Percentiles rank a stretch among this genome's conserved stretches.
These are phyloP conservation scores for Boloria euphrosyne DNA, from an alignment of 2,888 invertebrate species.

Conservation along the genomic window DNA sequence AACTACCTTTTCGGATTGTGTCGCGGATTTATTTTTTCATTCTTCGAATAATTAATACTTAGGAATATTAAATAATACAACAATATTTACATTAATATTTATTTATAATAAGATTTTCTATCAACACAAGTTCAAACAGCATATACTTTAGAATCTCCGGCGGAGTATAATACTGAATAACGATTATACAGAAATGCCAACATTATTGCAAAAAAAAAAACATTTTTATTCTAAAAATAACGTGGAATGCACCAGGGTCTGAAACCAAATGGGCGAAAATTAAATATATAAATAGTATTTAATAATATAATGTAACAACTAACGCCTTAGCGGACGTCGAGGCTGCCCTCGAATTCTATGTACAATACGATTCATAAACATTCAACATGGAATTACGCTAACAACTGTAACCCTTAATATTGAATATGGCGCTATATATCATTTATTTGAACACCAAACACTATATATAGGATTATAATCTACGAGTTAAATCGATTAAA, in stretches of 20 bases:
- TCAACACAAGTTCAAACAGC: conserved; percentile 69
- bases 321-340: conserved; percentile 31
- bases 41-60: too few species aligned
- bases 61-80: conserved; percentile 47
- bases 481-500: not conserved
- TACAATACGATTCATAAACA: conserved; percentile 32
- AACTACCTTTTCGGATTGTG: too few species aligned
- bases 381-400: conserved; percentile 22
- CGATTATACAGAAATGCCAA: conserved; percentile 48
- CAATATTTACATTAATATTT: conserved; percentile 60
- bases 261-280: conserved; percentile 56
- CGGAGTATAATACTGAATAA: conserved; percentile 37
- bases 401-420: conserved; percentile 32
- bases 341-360: conserved; percentile 32
- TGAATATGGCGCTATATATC: not conserved
- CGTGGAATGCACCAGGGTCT: conserved; percentile 76
- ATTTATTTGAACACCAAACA: not conserved
- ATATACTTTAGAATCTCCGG: conserved; percentile 42
- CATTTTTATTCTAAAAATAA: conserved; percentile 57
- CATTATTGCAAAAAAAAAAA: conserved; percentile 41
- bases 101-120: conserved; percentile 70
- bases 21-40: too few species aligned
- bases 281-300: conserved; percentile 14
- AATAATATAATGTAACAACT: conserved; percentile 38
- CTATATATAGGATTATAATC: conserved; percentile 17